Percentiles rank a stretch among this genome's conserved stretches.
phyloP scores from a whole-genome alignment of 1,140 invertebrate genomes.

The Gryon sp. region DNA sequence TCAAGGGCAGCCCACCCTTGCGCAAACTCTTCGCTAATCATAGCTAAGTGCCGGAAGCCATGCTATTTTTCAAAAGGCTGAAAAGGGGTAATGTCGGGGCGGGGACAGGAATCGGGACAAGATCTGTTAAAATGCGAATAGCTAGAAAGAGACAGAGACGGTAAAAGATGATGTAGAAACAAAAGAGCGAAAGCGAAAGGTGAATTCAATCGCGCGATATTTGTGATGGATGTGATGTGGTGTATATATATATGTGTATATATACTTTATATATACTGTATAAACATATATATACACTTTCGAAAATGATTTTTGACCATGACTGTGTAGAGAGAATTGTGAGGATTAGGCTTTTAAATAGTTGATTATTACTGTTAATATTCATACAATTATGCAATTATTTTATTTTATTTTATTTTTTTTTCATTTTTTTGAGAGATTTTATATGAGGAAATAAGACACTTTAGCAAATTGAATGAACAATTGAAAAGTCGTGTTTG shows the following conservation, averaged over 20 bases:
- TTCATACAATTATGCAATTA: too few species aligned
- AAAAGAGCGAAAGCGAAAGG: slow-evolving; percentile 53
- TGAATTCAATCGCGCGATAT: slow-evolving; percentile 28
- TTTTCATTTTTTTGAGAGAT: too few species aligned
- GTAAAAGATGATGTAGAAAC: slow-evolving; percentile 44
- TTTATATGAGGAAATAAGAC: too few species aligned
- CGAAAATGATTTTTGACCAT: slow-evolving; percentile 22
- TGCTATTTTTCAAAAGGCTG: slow-evolving; percentile 67
- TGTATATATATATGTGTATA: too few species aligned
- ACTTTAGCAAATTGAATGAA: too few species aligned
- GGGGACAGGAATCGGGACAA: slow-evolving; percentile 7
- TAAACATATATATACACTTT: slow-evolving; percentile 1
- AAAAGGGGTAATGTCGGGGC: slow-evolving; percentile 38
- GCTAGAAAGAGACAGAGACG: slow-evolving; percentile 48
- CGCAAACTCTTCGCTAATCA: slow-evolving; percentile 74
- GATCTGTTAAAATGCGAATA: slow-evolving; percentile 57
- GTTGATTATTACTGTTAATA: too few species aligned
- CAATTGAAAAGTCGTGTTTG: too few species aligned
- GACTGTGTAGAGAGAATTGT: slow-evolving; percentile 3
- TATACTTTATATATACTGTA: too few species aligned
- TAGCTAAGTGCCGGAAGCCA: slow-evolving; percentile 73
- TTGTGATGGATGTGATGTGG: background rate
- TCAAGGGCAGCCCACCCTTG: slow-evolving; percentile 78
- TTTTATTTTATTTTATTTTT: too few species aligned
- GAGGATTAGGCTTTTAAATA: too few species aligned